A percentile compares a stretch with the other conserved stretches of the same genome.
Conservation (phyloP, 2,888 invertebrate species). For the Papilio protenor region DNA sequence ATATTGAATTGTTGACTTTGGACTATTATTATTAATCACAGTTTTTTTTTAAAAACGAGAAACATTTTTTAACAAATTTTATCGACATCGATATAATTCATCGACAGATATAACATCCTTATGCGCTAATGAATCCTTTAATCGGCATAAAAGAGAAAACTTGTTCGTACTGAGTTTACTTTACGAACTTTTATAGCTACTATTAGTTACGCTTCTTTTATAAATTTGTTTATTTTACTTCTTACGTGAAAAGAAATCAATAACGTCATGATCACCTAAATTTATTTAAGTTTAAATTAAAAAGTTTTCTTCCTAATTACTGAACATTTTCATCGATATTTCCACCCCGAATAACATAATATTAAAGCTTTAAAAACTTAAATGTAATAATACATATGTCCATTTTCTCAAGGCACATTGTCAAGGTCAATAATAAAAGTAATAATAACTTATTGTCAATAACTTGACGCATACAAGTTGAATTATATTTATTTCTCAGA, state of each 20-base stretch:
- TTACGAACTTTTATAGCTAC: constrained; percentile 19
- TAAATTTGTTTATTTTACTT: neutral
- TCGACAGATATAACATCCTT: constrained; percentile 2
- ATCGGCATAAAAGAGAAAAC: constrained; percentile 38
- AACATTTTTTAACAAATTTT: neutral
- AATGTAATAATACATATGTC: neutral
- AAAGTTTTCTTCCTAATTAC: too few relatives aligned
- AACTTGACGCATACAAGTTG: constrained; percentile 28
- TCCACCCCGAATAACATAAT: neutral
- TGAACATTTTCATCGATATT: too few relatives aligned
- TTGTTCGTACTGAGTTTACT: constrained; percentile 19
- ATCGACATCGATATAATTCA: constrained; percentile 24
- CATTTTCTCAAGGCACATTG: neutral
- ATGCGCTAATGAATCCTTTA: constrained; percentile 33
- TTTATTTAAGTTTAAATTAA: too few relatives aligned
- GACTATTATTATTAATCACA: too few relatives aligned
- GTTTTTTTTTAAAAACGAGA: neutral
- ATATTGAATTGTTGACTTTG: too few relatives aligned
- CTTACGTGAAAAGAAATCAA: neutral
- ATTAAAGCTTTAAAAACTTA: neutral
- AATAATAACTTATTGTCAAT: neutral
- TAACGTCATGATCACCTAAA: neutral
- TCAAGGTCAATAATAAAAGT: neutral
- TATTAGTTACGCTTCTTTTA: neutral
- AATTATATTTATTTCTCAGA: constrained; percentile 31